Base-by-base conservation (phyloP, 2,113 vertebrate species). In the Okapia johnstoni region DNA sequence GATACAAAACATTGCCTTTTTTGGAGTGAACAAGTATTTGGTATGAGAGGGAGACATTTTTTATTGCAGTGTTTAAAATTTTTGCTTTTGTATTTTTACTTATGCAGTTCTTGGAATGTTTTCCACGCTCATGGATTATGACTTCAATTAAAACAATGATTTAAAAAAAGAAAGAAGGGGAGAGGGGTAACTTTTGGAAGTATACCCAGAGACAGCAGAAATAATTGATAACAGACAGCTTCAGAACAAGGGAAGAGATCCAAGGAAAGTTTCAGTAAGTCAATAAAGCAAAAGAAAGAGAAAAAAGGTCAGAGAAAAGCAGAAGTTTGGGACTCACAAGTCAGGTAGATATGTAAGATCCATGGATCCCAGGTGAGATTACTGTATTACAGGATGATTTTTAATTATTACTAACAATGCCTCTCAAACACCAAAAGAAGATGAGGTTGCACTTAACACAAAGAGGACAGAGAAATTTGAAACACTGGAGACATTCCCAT, bases 81-180 rank as follows among this genome's bases (percentile, higher is more conserved):
- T 54, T 90, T 33, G 54, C 63, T 80, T 93, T 88, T 88, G 23
- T 79, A 60, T 93, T 88, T 97, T 97, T 55, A 96, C 94, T 97
- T 97, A 60, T 63, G 16, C 43, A 57, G 60, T 36, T 46, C 66
- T 96, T 93, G 54, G 96, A 86, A 95, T 95, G 83, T 89, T 96
- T 93, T 94, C 79, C 80, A 95, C 1, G 10, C 60, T 81, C 81
- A 25, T 52, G 86, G 84, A 96, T 93, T 83, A 96, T 86, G 60
- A 97, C 58, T 97, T 97, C 40, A 97, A 94, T 95, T 94, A 96
- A 96, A 96, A 92, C 60, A 94, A 94, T 52, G 40, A 55, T 90
- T 90, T 70, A 52, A 91, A 88, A 93, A 90, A 63, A 66, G 17
- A 94, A 95, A 76, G 61, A 60, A 12, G 2, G 36, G 36, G 26